Evolutionary conservation across 2,888 invertebrate genomes (phyloP).

Genomic region (Polia nebulosa): DNA sequence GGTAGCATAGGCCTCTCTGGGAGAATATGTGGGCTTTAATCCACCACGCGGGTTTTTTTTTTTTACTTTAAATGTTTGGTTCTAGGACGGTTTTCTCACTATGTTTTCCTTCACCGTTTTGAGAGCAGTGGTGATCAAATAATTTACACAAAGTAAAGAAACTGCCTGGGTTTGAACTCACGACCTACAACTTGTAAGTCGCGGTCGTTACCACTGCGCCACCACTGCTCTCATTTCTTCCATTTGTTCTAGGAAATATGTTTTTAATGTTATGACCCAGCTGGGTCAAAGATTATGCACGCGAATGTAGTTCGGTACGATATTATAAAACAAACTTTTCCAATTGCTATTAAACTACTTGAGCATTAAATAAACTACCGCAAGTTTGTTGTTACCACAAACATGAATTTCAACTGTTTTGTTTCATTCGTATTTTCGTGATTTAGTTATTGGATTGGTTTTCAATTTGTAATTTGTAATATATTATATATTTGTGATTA

Average conservation of each 20-base stretch:
- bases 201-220: no score
- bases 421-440: not conserved
- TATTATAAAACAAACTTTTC: slow-evolving; percentile 28
- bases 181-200: no score
- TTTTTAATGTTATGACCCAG: not conserved
- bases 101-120: no score
- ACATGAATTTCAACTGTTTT: slow-evolving; percentile 14
- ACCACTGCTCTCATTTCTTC: not conserved
- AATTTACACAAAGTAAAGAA: no score
- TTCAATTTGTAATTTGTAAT: not conserved
- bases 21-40: no score
- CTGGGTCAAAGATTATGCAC: not conserved
- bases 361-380: slow-evolving; percentile 19
- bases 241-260: not conserved
- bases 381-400: slow-evolving; percentile 22
- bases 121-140: no score
- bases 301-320: slow-evolving; percentile 20
- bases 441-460: not conserved
- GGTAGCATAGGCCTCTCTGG: no score
- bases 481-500: no score
- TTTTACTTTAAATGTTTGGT: no score
- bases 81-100: no score
- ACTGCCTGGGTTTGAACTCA: no score
- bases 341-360: slow-evolving; percentile 26
- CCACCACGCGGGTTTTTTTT: no score